A percentile compares a stretch with the other conserved stretches of the same genome.
Conservation (phyloP, 2,888 invertebrate genomes). For the Ophioninae sp. region DNA sequence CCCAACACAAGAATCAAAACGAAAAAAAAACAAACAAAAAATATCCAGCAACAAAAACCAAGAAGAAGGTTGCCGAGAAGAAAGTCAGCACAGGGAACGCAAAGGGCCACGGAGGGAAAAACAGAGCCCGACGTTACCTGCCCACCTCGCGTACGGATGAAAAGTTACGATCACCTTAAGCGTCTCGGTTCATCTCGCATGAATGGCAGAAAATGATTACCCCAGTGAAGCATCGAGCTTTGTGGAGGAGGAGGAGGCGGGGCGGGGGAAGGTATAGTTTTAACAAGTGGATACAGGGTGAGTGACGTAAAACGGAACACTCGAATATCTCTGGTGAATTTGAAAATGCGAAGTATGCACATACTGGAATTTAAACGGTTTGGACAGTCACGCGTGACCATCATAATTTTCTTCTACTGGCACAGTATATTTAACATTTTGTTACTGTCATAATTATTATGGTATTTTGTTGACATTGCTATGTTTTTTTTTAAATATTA, state of each 20-base stretch:
- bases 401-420: no score
- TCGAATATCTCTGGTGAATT: no score
- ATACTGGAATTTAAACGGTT: no score
- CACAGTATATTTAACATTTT: no score
- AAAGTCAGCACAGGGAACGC: background rate
- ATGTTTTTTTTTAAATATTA: no score
- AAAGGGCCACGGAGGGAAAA: background rate
- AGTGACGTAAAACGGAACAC: no score
- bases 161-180: slow-evolving; percentile 68
- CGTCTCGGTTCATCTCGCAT: slow-evolving; percentile 68
- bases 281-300: slow-evolving; percentile 42
- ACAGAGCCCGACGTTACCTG: slow-evolving; percentile 24
- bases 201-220: slow-evolving; percentile 72
- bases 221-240: slow-evolving; percentile 60
- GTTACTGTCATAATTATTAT: no score
- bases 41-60: background rate
- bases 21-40: background rate
- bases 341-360: no score
- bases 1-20: slow-evolving; percentile 16
- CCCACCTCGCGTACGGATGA: slow-evolving; percentile 38
- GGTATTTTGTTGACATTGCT: no score
- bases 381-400: no score
- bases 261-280: slow-evolving; percentile 46
- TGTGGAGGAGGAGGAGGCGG: background rate
- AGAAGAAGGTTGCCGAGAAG: background rate